Evolutionary conservation across 2,888 invertebrate species (phyloP).

Genomic region (Agonopterix heracliana): DNA sequence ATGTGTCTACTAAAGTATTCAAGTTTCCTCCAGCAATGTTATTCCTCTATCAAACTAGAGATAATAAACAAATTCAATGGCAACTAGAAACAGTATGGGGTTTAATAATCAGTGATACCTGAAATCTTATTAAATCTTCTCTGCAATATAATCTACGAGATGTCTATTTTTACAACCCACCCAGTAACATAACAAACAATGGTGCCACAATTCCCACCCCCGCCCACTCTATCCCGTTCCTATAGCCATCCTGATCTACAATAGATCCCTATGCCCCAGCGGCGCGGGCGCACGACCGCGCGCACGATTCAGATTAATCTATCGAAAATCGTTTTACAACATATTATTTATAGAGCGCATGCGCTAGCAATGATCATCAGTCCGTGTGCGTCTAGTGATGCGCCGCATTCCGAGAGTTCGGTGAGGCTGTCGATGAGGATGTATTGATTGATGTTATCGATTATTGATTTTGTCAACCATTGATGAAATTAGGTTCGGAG

Average conservation of each 20-base stretch:
- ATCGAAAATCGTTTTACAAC: slow-evolving; percentile 77
- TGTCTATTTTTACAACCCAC: not conserved
- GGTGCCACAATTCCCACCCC: not conserved
- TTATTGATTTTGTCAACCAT: slow-evolving; percentile 19
- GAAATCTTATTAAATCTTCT: too few relatives aligned
- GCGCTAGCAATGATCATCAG: slow-evolving; percentile 75
- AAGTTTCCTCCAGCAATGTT: too few relatives aligned
- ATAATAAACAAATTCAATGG: too few relatives aligned
- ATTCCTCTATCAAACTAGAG: too few relatives aligned
- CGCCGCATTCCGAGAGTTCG: slow-evolving; percentile 28
- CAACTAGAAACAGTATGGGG: too few relatives aligned
- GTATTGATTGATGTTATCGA: slow-evolving; percentile 33
- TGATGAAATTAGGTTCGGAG: not conserved
- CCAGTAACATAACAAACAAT: not conserved
- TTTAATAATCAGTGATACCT: too few relatives aligned
- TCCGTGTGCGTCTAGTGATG: slow-evolving; percentile 68
- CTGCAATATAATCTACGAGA: too few relatives aligned
- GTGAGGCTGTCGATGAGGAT: slow-evolving; percentile 44
- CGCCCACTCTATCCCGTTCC: slow-evolving; percentile 34
- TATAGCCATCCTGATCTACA: slow-evolving; percentile 61
- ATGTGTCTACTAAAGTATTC: too few relatives aligned
- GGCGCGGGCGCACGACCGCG: slow-evolving; percentile 70
- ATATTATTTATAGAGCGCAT: slow-evolving; percentile 77
- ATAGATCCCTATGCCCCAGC: slow-evolving; percentile 63
- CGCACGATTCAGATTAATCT: slow-evolving; percentile 77